Evolutionary conservation across 2,888 invertebrate genomes (phyloP).

Genomic region (Lithophane leautieri): DNA sequence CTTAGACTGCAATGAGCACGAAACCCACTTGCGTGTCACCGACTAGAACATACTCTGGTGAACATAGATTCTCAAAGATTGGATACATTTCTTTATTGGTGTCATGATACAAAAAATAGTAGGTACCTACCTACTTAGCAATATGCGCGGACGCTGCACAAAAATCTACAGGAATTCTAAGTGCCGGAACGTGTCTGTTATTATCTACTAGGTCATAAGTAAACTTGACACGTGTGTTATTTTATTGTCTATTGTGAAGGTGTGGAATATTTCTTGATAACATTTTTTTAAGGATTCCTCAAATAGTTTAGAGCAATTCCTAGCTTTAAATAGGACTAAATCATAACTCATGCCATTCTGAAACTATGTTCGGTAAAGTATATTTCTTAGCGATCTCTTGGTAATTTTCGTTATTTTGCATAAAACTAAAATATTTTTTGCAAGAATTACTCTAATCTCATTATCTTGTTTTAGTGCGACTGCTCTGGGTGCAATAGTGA

Average conservation of each 20-base stretch:
- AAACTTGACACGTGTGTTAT: not conserved
- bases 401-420: not conserved
- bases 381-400: constrained; percentile 6
- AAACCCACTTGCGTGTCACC: not conserved
- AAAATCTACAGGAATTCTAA: not conserved
- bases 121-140: not conserved
- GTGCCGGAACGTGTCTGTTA: not conserved
- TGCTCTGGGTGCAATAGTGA: constrained; percentile 69
- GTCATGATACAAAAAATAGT: not conserved
- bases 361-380: constrained; percentile 29
- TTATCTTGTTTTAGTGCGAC: constrained; percentile 24
- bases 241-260: constrained; percentile 5
- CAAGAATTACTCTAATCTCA: too few relatives aligned
- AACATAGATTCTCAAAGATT: not conserved
- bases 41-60: not conserved
- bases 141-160: too few relatives aligned
- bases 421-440: not conserved
- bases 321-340: not conserved
- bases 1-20: not conserved
- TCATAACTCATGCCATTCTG: not conserved
- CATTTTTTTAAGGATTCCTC: not conserved
- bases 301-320: not conserved
- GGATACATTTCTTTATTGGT: not conserved
- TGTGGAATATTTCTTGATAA: constrained; percentile 13
- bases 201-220: not conserved